These are phyloP conservation scores for Eumerus sabulonum DNA, from an alignment of 2,888 invertebrate species.

Conservation along the genomic window DNA sequence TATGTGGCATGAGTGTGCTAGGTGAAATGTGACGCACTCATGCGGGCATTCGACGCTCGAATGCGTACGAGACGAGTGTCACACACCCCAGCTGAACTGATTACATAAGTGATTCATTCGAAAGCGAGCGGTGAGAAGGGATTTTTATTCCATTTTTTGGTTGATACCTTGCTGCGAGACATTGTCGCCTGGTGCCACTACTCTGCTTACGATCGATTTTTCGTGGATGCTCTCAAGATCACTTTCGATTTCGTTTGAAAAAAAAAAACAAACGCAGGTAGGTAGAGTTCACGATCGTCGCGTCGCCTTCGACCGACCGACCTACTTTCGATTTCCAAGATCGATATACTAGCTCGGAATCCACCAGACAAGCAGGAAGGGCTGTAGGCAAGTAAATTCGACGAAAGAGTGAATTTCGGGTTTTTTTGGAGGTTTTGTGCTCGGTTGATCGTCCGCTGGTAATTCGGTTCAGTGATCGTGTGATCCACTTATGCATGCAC, in stretches of 20 bases:
- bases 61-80: too few species aligned
- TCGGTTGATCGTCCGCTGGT: too few species aligned
- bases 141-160: too few species aligned
- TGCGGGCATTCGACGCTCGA: too few species aligned
- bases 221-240: constrained; percentile 13
- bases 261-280: constrained; percentile 5
- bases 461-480: too few species aligned
- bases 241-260: constrained; percentile 54
- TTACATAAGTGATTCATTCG: not conserved
- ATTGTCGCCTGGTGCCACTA: constrained; percentile 29
- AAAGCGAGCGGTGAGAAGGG: not conserved
- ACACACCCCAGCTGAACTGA: not conserved
- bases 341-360: constrained; percentile 63
- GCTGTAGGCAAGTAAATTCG: not conserved
- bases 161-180: not conserved
- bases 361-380: constrained; percentile 37
- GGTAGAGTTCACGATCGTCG: too few species aligned
- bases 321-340: constrained; percentile 62
- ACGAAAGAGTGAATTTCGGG: too few species aligned
- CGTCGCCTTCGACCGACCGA: too few species aligned
- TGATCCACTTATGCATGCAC: too few species aligned
- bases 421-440: constrained; percentile 21
- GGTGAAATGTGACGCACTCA: too few species aligned
- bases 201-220: constrained; percentile 58
- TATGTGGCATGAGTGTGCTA: too few species aligned